Base-by-base conservation (phyloP, 2,888 invertebrate species). In the Philopedon plagiatum region DNA sequence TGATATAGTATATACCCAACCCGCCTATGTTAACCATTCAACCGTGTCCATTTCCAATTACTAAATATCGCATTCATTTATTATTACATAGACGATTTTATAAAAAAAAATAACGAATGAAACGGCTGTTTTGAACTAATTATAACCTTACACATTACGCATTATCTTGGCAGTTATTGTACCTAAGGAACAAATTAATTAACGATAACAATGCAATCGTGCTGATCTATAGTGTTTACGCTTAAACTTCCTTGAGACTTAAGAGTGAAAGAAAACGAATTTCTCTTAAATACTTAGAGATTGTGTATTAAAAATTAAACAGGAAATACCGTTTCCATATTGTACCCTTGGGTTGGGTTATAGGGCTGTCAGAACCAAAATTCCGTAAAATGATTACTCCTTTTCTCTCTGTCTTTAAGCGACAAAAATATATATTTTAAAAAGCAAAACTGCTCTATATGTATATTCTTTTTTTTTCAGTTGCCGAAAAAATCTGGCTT, bases 401-500 rank as follows among this genome's bases (percentile, higher is more conserved):
- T n/a, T n/a, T n/a, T n/a, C n/a, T n/a, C n/a, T n/a, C n/a, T n/a
- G n/a, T n/a, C n/a, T n/a, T n/a, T n/a, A n/a, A n/a, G n/a, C n/a
- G n/a, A n/a, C n/a, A n/a, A n/a, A n/a, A n/a, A n/a, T 57, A 32
- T 41, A 9, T 19, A 49, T 41, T 34, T 63, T 21, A 21, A n/a
- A n/a, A n/a, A n/a, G n/a, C n/a, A n/a, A n/a, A n/a, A n/a, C n/a
- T n/a, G n/a, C n/a, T n/a, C n/a, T n/a, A n/a, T n/a, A 15, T 46
- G 21, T 4, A 46, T n/a, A 15, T 23, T 23, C n/a, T 79, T 81
- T 81, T 79, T 82, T 68, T 86, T 87, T 71, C 83, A 87, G 87
- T 80, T 80, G 80, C 79, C 80, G 78, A 75, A 72, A 79, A 82
- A 83, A 82, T 79, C 81, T 74, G 82, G 82, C 83, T 87, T 86